A percentile compares a stretch with the other conserved stretches of the same genome.
These are phyloP conservation scores for Staurois parvus DNA, from an alignment of 2,797 vertebrate species.

Conservation along the genomic window DNA sequence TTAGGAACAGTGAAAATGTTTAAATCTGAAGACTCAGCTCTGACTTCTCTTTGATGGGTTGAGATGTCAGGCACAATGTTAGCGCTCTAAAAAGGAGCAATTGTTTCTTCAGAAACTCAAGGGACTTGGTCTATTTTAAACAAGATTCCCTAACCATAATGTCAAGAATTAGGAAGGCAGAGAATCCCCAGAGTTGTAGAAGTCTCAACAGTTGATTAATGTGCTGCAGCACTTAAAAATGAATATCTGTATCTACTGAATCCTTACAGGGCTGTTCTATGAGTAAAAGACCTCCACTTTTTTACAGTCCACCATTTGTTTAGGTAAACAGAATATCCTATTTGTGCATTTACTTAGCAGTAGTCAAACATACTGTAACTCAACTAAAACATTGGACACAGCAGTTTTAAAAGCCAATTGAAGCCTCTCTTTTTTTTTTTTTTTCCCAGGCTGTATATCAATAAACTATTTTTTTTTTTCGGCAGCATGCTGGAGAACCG, in stretches of 20 bases:
- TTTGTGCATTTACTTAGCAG: background rate
- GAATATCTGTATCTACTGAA: constrained; percentile 14
- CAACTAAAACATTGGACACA: background rate
- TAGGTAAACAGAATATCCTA: background rate
- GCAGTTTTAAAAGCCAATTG: too few relatives aligned
- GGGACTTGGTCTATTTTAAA: constrained; percentile 31
- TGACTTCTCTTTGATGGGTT: background rate
- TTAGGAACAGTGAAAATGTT: too few relatives aligned
- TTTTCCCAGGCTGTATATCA: too few relatives aligned
- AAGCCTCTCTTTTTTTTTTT: too few relatives aligned
- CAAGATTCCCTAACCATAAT: constrained; percentile 30
- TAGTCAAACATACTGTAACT: background rate
- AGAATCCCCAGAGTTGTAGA: constrained; percentile 22
- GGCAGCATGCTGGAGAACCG: too few relatives aligned
- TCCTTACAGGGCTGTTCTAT: background rate
- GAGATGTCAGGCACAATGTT: constrained; percentile 25
- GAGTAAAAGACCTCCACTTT: background rate
- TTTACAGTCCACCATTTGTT: background rate
- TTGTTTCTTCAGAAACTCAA: constrained; percentile 1
- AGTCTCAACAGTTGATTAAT: constrained; percentile 50
- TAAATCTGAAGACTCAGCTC: background rate
- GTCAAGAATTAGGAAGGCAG: constrained; percentile 19
- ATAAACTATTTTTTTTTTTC: too few relatives aligned
- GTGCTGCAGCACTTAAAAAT: constrained; percentile 12
- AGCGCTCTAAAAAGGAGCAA: background rate